Evolutionary conservation across 2,888 invertebrate species (phyloP).

Genomic region (Euphydryas editha): DNA sequence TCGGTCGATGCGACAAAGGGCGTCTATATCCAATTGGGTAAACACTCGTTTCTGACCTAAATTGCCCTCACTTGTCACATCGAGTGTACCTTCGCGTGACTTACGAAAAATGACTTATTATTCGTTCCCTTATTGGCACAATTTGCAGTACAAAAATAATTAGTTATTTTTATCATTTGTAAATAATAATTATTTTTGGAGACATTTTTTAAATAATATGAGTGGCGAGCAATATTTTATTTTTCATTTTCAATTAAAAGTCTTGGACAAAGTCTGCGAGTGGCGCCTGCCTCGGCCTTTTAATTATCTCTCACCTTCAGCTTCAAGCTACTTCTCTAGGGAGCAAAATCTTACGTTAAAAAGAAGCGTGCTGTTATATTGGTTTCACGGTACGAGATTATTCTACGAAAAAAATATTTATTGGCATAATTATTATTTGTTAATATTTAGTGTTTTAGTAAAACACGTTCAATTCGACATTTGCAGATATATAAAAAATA

Average conservation of each 20-base stretch:
- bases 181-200: background rate
- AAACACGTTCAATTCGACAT: too few relatives aligned
- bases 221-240: slow-evolving; percentile 2
- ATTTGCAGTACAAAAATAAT: slow-evolving; percentile 48
- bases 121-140: slow-evolving; percentile 51
- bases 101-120: slow-evolving; percentile 52
- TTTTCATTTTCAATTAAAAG: slow-evolving; percentile 28
- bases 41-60: slow-evolving; percentile 64
- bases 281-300: slow-evolving; percentile 27
- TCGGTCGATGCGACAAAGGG: slow-evolving; percentile 15
- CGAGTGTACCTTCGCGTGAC: slow-evolving; percentile 54
- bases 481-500: too few relatives aligned
- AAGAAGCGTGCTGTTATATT: slow-evolving; percentile 8
- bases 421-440: background rate
- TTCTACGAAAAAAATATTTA: background rate
- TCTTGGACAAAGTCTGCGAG: slow-evolving; percentile 19
- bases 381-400: background rate
- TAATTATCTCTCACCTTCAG: slow-evolving; percentile 33
- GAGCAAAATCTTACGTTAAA: slow-evolving; percentile 18
- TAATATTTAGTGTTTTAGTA: background rate
- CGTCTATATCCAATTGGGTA: slow-evolving; percentile 50
- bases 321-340: slow-evolving; percentile 24
- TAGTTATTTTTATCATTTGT: background rate
- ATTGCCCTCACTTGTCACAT: slow-evolving; percentile 68
- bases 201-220: background rate